phyloP scores from a whole-genome alignment of 2,797 vertebrate species.

The Cirrhinus mrigala region DNA sequence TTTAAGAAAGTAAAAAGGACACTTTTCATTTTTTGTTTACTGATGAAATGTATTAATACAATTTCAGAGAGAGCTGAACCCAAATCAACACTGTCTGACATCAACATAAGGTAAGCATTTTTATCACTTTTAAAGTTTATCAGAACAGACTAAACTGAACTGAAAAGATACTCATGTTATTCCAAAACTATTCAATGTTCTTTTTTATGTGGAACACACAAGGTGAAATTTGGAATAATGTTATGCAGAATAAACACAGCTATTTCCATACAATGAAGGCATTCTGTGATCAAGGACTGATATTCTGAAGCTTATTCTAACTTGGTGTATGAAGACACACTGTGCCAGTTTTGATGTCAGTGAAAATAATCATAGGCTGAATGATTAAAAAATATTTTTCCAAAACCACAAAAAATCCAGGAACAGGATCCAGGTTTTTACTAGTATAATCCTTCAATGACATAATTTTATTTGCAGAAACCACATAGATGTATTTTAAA shows the following conservation, averaged over 20 bases:
- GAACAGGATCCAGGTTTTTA: not conserved
- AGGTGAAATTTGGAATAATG: not conserved
- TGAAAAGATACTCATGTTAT: not conserved
- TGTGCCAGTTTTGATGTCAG: not conserved
- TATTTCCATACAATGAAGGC: not conserved
- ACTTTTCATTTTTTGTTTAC: not conserved
- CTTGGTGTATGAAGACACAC: not conserved
- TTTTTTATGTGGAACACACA: conserved; percentile 1
- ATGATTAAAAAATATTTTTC: not conserved
- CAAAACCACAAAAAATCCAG: not conserved
- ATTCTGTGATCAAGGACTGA: not conserved
- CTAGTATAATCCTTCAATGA: not conserved
- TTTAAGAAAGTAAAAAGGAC: not conserved
- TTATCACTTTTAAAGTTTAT: no score
- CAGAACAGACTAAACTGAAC: no score
- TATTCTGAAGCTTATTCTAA: not conserved
- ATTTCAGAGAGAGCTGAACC: not conserved
- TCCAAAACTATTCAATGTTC: not conserved
- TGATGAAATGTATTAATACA: conserved; percentile 9
- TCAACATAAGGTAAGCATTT: no score
- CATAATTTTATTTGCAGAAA: not conserved
- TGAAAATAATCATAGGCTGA: not conserved
- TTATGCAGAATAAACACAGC: not conserved
- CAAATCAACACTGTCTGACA: no score
- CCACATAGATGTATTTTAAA: not conserved